phyloP scores from a whole-genome alignment of 2,797 vertebrate genomes.

The Thripadectes ignobilis region DNA sequence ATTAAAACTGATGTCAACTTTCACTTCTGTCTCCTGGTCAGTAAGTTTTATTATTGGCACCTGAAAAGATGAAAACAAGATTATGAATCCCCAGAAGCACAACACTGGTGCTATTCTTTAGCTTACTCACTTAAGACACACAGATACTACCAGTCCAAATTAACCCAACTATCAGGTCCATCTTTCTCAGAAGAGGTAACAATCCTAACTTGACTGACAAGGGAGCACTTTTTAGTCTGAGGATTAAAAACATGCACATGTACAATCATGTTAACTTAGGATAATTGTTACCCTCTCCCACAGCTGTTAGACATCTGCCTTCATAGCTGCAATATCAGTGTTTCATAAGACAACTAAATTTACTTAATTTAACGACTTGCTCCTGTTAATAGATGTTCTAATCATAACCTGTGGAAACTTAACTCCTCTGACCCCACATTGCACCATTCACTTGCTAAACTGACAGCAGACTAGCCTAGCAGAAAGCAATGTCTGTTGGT shows the following conservation, averaged over 20 bases:
- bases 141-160: not conserved
- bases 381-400: not conserved
- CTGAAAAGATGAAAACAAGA: conserved; percentile 71
- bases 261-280: not conserved
- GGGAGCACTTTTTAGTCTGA: not conserved
- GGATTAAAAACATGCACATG: not conserved
- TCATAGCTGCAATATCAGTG: not conserved
- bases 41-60: conserved; percentile 99
- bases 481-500: not conserved
- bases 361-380: not conserved
- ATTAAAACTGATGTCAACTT: conserved; percentile 99
- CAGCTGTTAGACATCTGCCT: not conserved
- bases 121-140: not conserved
- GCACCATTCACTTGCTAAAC: not conserved
- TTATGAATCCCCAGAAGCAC: not conserved
- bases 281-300: not conserved
- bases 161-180: not conserved
- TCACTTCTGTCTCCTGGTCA: conserved; percentile 96
- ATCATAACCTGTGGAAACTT: not conserved
- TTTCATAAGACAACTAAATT: not conserved
- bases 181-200: not conserved
- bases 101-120: not conserved
- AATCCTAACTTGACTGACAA: not conserved
- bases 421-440: not conserved
- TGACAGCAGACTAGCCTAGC: not conserved